Evolutionary conservation across 1,140 invertebrate genomes (phyloP), one percentile per base, ranked within the genome.

Genomic region (Ericerus pela): DNA sequence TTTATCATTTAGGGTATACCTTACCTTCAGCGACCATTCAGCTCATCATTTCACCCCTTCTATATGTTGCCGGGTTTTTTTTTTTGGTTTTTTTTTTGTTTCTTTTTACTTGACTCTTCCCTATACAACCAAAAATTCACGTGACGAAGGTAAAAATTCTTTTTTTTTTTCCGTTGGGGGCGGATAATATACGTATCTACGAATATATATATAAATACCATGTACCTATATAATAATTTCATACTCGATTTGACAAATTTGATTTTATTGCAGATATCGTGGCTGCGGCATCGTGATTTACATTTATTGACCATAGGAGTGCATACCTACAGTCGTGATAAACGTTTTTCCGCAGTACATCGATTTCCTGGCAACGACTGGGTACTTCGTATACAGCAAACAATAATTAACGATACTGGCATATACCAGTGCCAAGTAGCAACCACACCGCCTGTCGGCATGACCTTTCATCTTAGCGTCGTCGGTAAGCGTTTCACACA

Each of bases 341-440:
- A 81, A 51, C 73, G 82, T 6, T 84, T 84, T 65, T 79, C 80
- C 51, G 83, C 85, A 6, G 69, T 88, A n/a, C 86, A 89, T 66
- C 79, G 81, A 24, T 84, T 88, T 63, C 82, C 81, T 8, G 84
- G 81, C 16, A 84, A 89, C 64, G 84, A 88, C 67, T 90, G 87
- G 87, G 86, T 85, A 18, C 66, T 90, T 55, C 79, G 85, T 61
- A 81, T 90, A 43, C 80, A 79, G 29, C 85, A 85, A n/a, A 81
- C 85, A 1, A 84, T 86, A 66, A 76, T 81, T 0, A 70, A 83
- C 4, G 86, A 89, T 68, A 72, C 73, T 24, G 77, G 76, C 12
- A 78, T 78, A 3, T 89, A 88, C 65, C 85, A 89, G 66, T 89
- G 86, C 66, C 86, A 89, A 72, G 84, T 88, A 6, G 86, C 83